These are phyloP conservation scores for Watsonalla cultraria DNA, from an alignment of 2,888 invertebrate genomes.

Conservation along the genomic window DNA sequence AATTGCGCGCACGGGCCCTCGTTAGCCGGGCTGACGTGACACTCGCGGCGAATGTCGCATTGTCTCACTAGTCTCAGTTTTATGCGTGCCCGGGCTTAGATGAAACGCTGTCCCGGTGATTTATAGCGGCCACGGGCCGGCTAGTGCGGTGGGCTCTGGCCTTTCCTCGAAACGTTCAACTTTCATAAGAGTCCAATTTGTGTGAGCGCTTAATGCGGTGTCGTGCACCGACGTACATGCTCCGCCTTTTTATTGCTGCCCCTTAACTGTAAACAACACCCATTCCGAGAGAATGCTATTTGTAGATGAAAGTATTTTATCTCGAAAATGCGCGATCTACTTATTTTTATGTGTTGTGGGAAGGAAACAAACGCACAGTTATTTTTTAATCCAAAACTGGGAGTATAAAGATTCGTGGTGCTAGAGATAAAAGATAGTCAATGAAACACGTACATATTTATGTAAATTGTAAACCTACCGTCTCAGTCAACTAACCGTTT, in stretches of 20 bases:
- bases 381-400: not conserved
- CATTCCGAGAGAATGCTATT: conserved; percentile 55
- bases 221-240: conserved; percentile 67
- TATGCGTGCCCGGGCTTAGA: conserved; percentile 68
- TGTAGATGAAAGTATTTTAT: conserved; percentile 46
- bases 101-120: conserved; percentile 67
- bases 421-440: too few relatives aligned
- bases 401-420: not conserved
- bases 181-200: conserved; percentile 74
- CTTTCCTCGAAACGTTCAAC: conserved; percentile 70
- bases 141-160: conserved; percentile 57
- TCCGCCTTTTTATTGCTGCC: conserved; percentile 76
- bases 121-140: conserved; percentile 62
- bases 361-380: not conserved
- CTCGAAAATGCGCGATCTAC: conserved; percentile 25
- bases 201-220: conserved; percentile 63
- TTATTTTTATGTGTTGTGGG: conserved; percentile 2
- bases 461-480: too few relatives aligned
- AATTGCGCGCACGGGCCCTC: conserved; percentile 75
- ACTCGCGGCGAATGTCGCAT: conserved; percentile 61
- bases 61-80: conserved; percentile 73
- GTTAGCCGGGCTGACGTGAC: conserved; percentile 65
- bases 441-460: too few relatives aligned
- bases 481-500: too few relatives aligned
- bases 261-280: conserved; percentile 75